Base-by-base conservation (phyloP, 2,888 invertebrate genomes). In the Geophilus truncorum region DNA sequence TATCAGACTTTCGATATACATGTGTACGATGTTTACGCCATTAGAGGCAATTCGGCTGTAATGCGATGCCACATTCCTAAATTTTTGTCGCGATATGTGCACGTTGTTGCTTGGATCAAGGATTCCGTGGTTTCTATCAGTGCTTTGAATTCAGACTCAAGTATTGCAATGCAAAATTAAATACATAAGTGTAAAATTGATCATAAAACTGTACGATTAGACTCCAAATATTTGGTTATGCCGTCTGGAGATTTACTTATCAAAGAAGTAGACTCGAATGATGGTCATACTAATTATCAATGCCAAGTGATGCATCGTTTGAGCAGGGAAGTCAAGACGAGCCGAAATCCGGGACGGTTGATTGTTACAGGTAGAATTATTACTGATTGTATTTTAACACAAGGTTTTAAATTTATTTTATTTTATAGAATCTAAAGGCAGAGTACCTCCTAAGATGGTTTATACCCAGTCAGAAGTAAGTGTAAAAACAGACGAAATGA, bases 1-100 rank as follows among this genome's bases (percentile, higher is more conserved):
- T 34, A 77, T 18, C 77, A 77, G 34, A 34, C 34, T 21, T 77
- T 34, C 34, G 77, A 77, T 34, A 34, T 77, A 21, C 77, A 77
- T 23, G 77, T 77, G 23, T 77, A 70, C 70, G 70, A 70, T 25
- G 70, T 25, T 28, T 70, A 70, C 10, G 70, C 28, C 25, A 70
- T 70, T 28, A 25, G 28, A 70, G 70, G 70, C 23, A 70, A 70
- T 28, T 25, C 70, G 5, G 70, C 70, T 1, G 70, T 70, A 28
- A 25, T 70, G 25, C 25, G 28, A n/a, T 70, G 70, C 70, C 70
- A 70, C 15, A 70, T 77, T 34, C 77, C 77, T 9, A 77, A 34
- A n/a, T 77, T 77, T n/a, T 32, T 77, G 21, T 21, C 34, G 21
- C 34, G 34, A 34, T 77, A 77, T 7, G 77, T 77, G n/a, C 34